Evolutionary conservation across 35 echinoderm and acorn worm species (phyloP).

Genomic region (Apostichopus parvimensis): DNA sequence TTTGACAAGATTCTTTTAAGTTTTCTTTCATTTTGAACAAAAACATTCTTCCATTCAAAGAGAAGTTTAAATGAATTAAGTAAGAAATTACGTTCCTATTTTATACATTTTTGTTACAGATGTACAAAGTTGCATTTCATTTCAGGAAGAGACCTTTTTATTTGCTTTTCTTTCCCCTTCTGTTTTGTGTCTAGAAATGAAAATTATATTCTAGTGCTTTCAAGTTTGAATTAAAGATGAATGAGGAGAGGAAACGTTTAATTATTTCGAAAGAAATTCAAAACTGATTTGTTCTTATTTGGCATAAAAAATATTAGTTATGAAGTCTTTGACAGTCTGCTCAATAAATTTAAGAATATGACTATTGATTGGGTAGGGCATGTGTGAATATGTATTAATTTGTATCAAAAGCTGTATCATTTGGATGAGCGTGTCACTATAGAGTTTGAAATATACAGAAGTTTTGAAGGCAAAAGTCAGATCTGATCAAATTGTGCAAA

Average conservation of each 20-base stretch:
- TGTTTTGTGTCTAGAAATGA: neutral
- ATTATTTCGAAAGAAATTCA: no score
- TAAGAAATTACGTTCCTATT: neutral
- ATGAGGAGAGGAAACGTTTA: neutral
- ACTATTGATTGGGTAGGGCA: no score
- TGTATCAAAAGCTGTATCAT: no score
- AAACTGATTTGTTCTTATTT: no score
- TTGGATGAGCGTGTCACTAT: no score
- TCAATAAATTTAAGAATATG: no score
- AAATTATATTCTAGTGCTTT: slow-evolving; percentile 15
- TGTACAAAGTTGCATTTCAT: neutral
- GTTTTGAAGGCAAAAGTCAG: no score
- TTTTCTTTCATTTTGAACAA: slow-evolving; percentile 11
- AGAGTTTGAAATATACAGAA: no score
- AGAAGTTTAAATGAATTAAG: neutral
- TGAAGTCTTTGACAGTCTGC: no score
- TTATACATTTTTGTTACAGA: slow-evolving; percentile 9
- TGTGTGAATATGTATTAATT: no score
- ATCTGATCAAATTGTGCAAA: no score
- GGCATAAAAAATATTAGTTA: no score
- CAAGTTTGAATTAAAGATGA: neutral
- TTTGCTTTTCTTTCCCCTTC: neutral
- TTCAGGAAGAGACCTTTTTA: neutral
- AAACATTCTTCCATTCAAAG: slow-evolving; percentile 7
- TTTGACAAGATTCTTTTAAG: neutral